phyloP scores from a whole-genome alignment of 2,113 vertebrate genomes.

The Numida meleagris region DNA sequence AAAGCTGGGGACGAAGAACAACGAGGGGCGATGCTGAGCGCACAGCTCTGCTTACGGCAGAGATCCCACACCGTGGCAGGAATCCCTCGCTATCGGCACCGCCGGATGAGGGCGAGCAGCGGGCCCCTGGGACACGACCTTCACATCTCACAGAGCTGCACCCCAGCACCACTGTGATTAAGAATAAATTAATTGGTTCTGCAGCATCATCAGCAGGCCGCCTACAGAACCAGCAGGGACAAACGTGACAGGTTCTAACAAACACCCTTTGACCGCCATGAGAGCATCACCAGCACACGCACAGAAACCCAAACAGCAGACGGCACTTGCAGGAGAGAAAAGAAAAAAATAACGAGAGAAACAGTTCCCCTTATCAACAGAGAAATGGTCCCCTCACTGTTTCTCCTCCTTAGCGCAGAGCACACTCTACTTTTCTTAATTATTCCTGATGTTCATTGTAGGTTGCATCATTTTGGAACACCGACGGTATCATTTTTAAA shows the following conservation, averaged over 20 bases:
- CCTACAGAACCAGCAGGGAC: neutral
- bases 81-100: no score
- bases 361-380: neutral
- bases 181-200: neutral
- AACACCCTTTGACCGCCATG: neutral
- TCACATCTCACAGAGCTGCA: neutral
- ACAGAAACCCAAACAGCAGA: neutral
- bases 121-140: neutral
- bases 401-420: neutral
- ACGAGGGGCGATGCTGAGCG: neutral
- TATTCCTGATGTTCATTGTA: constrained; percentile 72
- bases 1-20: neutral
- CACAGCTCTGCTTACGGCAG: neutral
- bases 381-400: neutral
- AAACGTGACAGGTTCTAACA: neutral
- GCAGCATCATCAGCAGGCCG: neutral
- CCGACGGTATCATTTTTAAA: constrained; percentile 72
- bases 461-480: constrained; percentile 73
- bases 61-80: neutral
- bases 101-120: neutral
- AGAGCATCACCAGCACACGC: neutral
- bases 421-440: constrained; percentile 49
- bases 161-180: neutral
- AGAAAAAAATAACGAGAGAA: neutral
- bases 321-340: neutral